Percentiles rank a stretch among this genome's conserved stretches.
Conservation (phyloP, 1,140 invertebrate genomes). For the Dufourea novaeangliae region DNA sequence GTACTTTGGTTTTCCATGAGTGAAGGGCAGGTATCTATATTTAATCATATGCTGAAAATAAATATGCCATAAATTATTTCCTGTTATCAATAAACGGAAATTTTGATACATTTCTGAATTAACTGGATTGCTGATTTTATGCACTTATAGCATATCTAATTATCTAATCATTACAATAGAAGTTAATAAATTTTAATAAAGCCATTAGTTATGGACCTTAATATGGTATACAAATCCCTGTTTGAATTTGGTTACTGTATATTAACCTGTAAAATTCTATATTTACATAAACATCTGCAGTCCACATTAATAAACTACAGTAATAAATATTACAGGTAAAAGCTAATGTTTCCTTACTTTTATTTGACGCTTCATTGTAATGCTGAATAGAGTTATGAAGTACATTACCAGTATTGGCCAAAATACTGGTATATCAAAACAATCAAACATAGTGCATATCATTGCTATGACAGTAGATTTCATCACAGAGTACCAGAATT, state of each 20-base stretch:
- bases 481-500: conserved; percentile 99
- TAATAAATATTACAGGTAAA: conserved; percentile 2
- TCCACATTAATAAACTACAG: not conserved
- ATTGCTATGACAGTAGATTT: conserved; percentile 97
- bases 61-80: conserved; percentile 2
- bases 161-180: no score
- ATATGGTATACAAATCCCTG: no score
- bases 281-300: not conserved
- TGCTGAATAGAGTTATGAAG: conserved; percentile 98
- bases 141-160: no score
- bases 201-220: no score
- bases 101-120: no score
- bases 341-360: conserved; percentile 86
- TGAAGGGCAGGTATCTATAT: conserved; percentile 99
- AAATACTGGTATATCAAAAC: conserved; percentile 99
- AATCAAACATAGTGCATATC: conserved; percentile 97
- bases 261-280: no score
- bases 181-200: no score
- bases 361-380: conserved; percentile 99
- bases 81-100: not conserved
- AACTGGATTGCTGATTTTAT: no score
- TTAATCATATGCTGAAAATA: conserved; percentile 98
- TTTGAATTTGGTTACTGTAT: no score
- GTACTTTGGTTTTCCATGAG: conserved; percentile 97
- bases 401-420: conserved; percentile 99